Conservation (phyloP, 2,888 invertebrate species). For the Priocnemis perturbator region DNA sequence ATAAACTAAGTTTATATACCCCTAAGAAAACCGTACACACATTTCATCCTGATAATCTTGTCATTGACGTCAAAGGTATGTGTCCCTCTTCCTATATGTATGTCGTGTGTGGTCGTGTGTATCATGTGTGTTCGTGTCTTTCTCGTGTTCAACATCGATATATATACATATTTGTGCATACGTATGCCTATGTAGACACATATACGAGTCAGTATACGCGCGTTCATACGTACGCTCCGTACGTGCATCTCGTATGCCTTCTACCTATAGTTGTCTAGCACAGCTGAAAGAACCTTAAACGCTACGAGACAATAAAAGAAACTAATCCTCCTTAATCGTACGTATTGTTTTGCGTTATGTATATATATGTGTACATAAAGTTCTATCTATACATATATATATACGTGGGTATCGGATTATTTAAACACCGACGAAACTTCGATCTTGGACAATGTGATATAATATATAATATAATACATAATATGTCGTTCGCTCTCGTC, state of each 20-base stretch:
- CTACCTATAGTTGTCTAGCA: slow-evolving; percentile 72
- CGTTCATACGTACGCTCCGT: background rate
- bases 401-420: slow-evolving; percentile 51
- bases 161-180: background rate
- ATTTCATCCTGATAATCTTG: background rate
- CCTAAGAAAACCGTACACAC: slow-evolving; percentile 9
- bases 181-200: background rate
- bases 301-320: slow-evolving; percentile 55
- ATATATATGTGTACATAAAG: slow-evolving; percentile 48
- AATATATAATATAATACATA: no score
- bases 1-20: background rate
- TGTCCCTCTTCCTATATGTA: no score
- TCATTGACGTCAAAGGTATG: background rate
- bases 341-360: slow-evolving; percentile 34
- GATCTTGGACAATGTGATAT: slow-evolving; percentile 18
- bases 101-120: no score
- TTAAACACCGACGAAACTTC: slow-evolving; percentile 33
- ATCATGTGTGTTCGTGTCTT: background rate
- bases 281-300: slow-evolving; percentile 71
- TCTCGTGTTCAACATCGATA: background rate
- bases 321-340: slow-evolving; percentile 55
- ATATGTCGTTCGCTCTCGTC: slow-evolving; percentile 29
- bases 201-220: background rate
- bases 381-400: slow-evolving; percentile 44
- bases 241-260: slow-evolving; percentile 7